A percentile compares a stretch with the other conserved stretches of the same genome.
Evolutionary conservation across 2,888 invertebrate genomes (phyloP).

Genomic region (Clistopyga incitator): DNA sequence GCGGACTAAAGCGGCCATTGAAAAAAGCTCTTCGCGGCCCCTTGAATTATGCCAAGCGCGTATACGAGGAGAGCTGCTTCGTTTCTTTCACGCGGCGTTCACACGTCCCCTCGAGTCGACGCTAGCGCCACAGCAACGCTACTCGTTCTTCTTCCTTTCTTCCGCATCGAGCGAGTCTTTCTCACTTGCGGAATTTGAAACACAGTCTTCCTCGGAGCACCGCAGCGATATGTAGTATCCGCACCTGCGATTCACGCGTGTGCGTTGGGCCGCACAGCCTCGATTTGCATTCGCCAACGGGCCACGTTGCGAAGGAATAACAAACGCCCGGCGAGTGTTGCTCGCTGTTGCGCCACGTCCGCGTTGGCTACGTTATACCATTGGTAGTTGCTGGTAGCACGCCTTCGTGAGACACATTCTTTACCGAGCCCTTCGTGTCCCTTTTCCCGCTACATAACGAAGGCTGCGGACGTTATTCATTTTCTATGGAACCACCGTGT

Average conservation of each 20-base stretch:
- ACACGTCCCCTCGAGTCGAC: constrained; percentile 15
- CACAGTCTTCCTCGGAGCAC: not conserved
- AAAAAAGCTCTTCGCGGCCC: constrained; percentile 64
- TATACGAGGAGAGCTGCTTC: constrained; percentile 34
- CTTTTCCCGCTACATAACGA: not conserved
- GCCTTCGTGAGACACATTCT: constrained; percentile 23
- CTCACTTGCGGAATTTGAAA: constrained; percentile 42
- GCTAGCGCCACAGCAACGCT: constrained; percentile 8
- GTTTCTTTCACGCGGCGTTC: constrained; percentile 53
- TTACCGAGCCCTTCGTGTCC: constrained; percentile 14
- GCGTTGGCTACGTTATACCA: not conserved
- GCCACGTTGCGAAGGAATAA: constrained; percentile 60
- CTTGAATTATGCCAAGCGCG: constrained; percentile 66
- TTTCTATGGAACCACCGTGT: not conserved
- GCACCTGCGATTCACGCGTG: constrained; percentile 64
- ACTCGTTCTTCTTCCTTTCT: constrained; percentile 14
- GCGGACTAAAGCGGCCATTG: constrained; percentile 60
- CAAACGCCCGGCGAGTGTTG: constrained; percentile 49
- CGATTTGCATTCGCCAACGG: constrained; percentile 61
- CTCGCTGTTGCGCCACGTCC: constrained; percentile 25
- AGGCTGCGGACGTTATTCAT: not conserved
- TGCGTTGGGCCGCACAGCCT: constrained; percentile 9
- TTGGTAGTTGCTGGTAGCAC: not conserved
- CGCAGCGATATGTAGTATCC: constrained; percentile 28
- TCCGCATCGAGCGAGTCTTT: constrained; percentile 29